A percentile compares a stretch with the other conserved stretches of the same genome.
Conservation (phyloP, 2,888 invertebrate genomes). For the Idaea biselata region DNA sequence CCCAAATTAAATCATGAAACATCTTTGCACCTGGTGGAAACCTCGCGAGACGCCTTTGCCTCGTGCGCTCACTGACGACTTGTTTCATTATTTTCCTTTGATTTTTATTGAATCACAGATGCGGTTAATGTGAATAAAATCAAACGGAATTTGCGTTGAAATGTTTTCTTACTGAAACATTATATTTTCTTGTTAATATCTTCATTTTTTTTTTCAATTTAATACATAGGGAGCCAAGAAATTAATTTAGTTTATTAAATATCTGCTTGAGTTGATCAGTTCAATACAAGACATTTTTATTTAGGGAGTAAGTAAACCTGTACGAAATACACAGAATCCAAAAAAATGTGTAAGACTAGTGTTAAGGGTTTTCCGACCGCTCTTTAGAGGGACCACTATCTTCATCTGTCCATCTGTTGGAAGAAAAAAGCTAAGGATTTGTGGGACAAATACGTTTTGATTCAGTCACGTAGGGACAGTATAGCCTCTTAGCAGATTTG, state of each 20-base stretch:
- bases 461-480: constrained; percentile 71
- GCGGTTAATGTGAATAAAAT: not conserved
- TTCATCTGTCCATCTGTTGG: constrained; percentile 72
- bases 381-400: constrained; percentile 70
- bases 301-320: not conserved
- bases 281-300: not conserved
- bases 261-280: not conserved
- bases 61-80: constrained; percentile 59
- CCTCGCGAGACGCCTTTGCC: constrained; percentile 56
- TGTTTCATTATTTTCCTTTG: constrained; percentile 60
- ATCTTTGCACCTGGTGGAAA: constrained; percentile 73
- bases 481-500: constrained; percentile 74
- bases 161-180: not conserved
- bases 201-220: too few relatives aligned
- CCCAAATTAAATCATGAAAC: constrained; percentile 80
- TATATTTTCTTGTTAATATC: not conserved
- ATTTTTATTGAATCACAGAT: constrained; percentile 37
- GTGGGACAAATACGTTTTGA: constrained; percentile 75
- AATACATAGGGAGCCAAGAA: too few relatives aligned
- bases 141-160: not conserved
- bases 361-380: constrained; percentile 70
- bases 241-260: too few relatives aligned
- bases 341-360: constrained; percentile 45
- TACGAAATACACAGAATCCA: not conserved
- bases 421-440: constrained; percentile 72